Evolutionary conservation across 2,797 vertebrate species (phyloP), one percentile per base, ranked within the genome.

Genomic region (Pipistrellus pygmaeus): DNA sequence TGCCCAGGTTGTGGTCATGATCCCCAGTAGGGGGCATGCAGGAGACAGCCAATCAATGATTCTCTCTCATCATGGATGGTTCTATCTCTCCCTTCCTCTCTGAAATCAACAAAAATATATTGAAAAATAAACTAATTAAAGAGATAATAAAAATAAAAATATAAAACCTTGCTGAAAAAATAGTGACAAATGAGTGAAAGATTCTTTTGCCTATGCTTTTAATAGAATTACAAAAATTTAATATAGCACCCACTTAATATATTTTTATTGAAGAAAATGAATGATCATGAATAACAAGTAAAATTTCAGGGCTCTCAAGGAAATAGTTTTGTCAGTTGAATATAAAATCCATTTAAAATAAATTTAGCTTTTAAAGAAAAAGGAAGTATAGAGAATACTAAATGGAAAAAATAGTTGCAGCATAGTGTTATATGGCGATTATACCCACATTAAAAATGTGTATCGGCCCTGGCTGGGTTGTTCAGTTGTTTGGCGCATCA

Each of bases 281-380:
- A 5, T 55, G 53, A 75, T 83, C 68, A 71, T 44, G 32, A 91
- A 81, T 86, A 73, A 53, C 8, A 78, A 14, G 68, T 69, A 60
- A 84, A 83, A 93, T 87, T 78, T 90, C 71, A 68, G 80, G 69
- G 60, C 66, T 82, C 44, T 51, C 81, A 55, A 85, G 15, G 13
- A 55, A 85, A 64, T 1, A 51, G 15, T 64, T 69, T 85, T 57
- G 8, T 66, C 10, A 48, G 25, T 48, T 77, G 48, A 78, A 62
- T 68, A 66, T 62, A 91, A 78, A 76, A 11, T 14, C 78, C 17
- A 76, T 38, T 75, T 72, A 44, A 92, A 90, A 87, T 72, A 77
- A 93, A 83, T 57, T 41, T 57, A 57, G 27, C 41, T 88, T 84
- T 91, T 75, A 64, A 92, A 92, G 51, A 60, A 76, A 87, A 87